Percentiles rank a stretch among this genome's conserved stretches.
These are phyloP conservation scores for Autographa gamma DNA, from an alignment of 2,888 invertebrate genomes.

Conservation along the genomic window DNA sequence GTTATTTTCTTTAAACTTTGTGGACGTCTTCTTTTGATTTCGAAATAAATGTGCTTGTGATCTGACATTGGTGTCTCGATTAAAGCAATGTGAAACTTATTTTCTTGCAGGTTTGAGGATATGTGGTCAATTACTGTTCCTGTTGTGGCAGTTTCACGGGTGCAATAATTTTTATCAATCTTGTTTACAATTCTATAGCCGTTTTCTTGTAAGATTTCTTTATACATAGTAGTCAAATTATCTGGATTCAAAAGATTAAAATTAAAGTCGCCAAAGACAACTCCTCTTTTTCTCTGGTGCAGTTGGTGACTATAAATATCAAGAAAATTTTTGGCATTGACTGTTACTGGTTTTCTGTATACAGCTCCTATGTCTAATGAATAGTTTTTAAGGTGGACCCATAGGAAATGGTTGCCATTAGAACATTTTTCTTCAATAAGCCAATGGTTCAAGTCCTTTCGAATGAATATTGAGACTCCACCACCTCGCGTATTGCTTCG, in stretches of 20 bases:
- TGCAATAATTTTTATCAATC: conserved; percentile 14
- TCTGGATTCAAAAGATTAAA: conserved; percentile 6
- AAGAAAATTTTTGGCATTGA: conserved; percentile 1
- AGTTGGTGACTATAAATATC: conserved; percentile 10
- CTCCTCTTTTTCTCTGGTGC: neutral
- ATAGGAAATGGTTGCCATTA: conserved; percentile 55
- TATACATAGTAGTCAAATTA: neutral
- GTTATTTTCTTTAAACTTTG: conserved; percentile 11
- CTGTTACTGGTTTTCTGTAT: conserved; percentile 28
- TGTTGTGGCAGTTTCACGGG: too few species aligned
- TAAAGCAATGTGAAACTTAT: conserved; percentile 20
- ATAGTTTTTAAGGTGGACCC: conserved; percentile 37
- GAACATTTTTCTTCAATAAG: conserved; percentile 45
- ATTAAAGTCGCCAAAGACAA: conserved; percentile 20
- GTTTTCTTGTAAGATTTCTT: conserved; percentile 5
- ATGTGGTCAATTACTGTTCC: too few species aligned
- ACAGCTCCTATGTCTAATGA: conserved; percentile 24
- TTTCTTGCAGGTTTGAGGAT: conserved; percentile 25
- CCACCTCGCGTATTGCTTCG: too few species aligned
- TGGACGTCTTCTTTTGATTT: conserved; percentile 20
- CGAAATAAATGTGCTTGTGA: conserved; percentile 35
- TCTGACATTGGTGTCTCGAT: conserved; percentile 42
- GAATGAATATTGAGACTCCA: too few species aligned
- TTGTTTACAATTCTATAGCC: conserved; percentile 35
- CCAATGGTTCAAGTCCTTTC: conserved; percentile 17